phyloP scores from a whole-genome alignment of 2,888 invertebrate genomes.

The Calameuta pallipes region DNA sequence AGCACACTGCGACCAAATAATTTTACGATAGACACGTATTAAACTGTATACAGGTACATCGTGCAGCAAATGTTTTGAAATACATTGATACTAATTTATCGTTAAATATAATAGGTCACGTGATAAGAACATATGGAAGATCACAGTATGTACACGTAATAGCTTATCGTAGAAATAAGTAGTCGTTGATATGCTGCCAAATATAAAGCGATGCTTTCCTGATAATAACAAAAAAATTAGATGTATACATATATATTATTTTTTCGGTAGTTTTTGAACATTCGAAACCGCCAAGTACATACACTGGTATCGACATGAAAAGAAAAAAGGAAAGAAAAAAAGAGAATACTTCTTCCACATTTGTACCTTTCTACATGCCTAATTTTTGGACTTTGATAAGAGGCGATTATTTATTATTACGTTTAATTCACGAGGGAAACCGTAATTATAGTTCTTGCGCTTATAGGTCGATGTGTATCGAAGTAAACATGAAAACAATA shows the following conservation, averaged over 20 bases:
- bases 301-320: neutral
- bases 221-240: neutral
- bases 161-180: slow-evolving; percentile 30
- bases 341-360: neutral
- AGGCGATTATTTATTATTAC: neutral
- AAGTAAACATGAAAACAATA: slow-evolving; percentile 1
- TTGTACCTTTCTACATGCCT: slow-evolving; percentile 5
- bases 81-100: slow-evolving; percentile 3
- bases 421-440: neutral
- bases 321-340: neutral
- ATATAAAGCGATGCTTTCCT: slow-evolving; percentile 38
- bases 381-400: neutral
- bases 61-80: slow-evolving; percentile 1
- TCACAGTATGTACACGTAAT: neutral
- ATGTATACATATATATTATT: neutral
- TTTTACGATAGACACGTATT: neutral
- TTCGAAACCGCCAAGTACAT: neutral
- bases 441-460: neutral
- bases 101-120: neutral
- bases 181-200: slow-evolving; percentile 51
- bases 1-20: neutral
- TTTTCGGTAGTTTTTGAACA: slow-evolving; percentile 1
- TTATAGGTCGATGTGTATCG: neutral
- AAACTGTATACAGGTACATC: neutral
- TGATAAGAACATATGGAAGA: neutral